Evolutionary conservation across 2,888 invertebrate genomes (phyloP).

Genomic region (Yponomeuta malinellus): DNA sequence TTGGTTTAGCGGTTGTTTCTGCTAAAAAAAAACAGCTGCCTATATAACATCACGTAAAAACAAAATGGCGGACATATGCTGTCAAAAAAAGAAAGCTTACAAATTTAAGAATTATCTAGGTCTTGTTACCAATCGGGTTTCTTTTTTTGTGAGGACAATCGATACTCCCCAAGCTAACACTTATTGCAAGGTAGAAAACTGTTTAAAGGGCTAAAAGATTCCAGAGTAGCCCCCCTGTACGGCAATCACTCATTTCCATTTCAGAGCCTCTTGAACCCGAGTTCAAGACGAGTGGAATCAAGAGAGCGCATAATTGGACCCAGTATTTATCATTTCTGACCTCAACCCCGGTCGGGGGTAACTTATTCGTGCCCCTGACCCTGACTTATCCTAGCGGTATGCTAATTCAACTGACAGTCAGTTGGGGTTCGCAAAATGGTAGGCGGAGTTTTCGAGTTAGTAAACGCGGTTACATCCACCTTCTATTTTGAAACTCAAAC

Average conservation of each 20-base stretch:
- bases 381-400: slow-evolving; percentile 47
- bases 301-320: slow-evolving; percentile 36
- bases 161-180: no score
- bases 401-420: slow-evolving; percentile 34
- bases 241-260: slow-evolving; percentile 9
- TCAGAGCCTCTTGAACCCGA: background rate
- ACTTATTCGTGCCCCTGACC: slow-evolving; percentile 29
- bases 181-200: no score
- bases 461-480: slow-evolving; percentile 13
- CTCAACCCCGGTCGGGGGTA: slow-evolving; percentile 32
- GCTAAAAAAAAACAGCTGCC: no score
- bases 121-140: no score
- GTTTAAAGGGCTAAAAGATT: background rate
- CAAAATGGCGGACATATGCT: no score
- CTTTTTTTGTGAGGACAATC: no score
- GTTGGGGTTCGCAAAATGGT: slow-evolving; percentile 24
- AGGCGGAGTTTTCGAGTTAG: slow-evolving; percentile 20
- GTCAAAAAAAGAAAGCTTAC: no score
- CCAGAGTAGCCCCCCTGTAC: background rate
- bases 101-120: no score
- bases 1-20: no score
- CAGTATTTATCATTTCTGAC: slow-evolving; percentile 39
- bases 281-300: slow-evolving; percentile 11
- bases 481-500: no score
- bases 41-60: no score